Evolutionary conservation across 30 jellyfish, hydroid and myxozoan genomes (phyloP).

Genomic region (Aurelia sp.): DNA sequence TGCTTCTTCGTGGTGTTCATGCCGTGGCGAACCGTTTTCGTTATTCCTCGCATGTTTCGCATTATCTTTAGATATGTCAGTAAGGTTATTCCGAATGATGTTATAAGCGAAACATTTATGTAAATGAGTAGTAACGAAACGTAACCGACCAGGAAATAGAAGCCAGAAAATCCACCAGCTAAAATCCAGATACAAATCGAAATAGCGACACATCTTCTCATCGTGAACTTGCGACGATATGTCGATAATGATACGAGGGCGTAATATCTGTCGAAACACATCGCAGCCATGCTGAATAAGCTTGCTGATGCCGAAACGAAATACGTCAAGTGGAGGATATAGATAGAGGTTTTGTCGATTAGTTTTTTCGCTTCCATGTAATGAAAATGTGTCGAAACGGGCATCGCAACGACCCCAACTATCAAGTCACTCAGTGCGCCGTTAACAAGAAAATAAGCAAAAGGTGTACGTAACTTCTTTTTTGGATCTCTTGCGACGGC

Average conservation of each 20-base stretch:
- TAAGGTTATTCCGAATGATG: slow-evolving; percentile 66
- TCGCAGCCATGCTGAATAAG: slow-evolving; percentile 78
- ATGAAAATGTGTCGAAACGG: slow-evolving; percentile 82
- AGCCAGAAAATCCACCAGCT: slow-evolving; percentile 68
- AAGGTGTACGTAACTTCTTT: slow-evolving; percentile 89
- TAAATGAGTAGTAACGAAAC: slow-evolving; percentile 58
- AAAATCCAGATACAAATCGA: slow-evolving; percentile 70
- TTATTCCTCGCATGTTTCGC: slow-evolving; percentile 28
- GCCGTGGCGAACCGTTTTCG: not conserved
- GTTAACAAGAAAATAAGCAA: slow-evolving; percentile 79
- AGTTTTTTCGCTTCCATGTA: slow-evolving; percentile 69
- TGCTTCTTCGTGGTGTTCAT: slow-evolving; percentile 3
- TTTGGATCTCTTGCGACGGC: slow-evolving; percentile 86
- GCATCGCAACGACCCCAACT: slow-evolving; percentile 87
- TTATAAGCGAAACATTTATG: slow-evolving; percentile 75
- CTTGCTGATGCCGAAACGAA: slow-evolving; percentile 94
- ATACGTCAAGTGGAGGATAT: slow-evolving; percentile 68
- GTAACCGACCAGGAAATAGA: slow-evolving; percentile 77
- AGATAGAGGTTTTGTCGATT: slow-evolving; percentile 25
- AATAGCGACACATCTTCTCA: slow-evolving; percentile 42
- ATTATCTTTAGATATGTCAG: slow-evolving; percentile 69
- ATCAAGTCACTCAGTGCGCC: slow-evolving; percentile 83
- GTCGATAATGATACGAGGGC: slow-evolving; percentile 67
- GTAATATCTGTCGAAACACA: slow-evolving; percentile 83
- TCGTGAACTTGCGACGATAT: slow-evolving; percentile 54